These are phyloP conservation scores for Macquaria australasica DNA, from an alignment of 2,113 vertebrate genomes.

Conservation along the genomic window DNA sequence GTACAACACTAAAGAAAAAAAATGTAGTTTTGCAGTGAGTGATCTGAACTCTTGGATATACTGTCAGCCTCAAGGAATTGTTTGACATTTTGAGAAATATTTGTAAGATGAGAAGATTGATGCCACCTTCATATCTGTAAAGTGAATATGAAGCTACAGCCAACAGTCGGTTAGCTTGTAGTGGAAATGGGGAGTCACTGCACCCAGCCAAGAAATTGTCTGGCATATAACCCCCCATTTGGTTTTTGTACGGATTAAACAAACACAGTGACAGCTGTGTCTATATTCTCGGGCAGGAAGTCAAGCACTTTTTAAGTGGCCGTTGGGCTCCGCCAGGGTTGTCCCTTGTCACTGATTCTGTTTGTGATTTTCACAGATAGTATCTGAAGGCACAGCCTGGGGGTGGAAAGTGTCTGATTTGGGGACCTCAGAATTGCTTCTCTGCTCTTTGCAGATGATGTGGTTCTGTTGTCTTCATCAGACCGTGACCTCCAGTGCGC, in stretches of 20 bases:
- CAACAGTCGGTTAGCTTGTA: not conserved
- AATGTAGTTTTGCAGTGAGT: too few relatives aligned
- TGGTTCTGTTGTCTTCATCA: not conserved
- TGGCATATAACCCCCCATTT: not conserved
- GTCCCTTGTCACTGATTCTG: not conserved
- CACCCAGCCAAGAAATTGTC: not conserved
- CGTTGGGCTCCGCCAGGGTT: not conserved
- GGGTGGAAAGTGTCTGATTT: not conserved
- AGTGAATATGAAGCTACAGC: not conserved
- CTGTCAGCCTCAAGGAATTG: not conserved
- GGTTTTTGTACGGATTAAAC: not conserved
- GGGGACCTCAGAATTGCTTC: not conserved
- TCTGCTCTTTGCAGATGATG: not conserved
- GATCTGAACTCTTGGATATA: not conserved
- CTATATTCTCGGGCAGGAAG: not conserved
- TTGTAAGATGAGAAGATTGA: not conserved
- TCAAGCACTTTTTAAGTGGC: not conserved
- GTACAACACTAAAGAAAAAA: conserved; percentile 24
- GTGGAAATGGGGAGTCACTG: not conserved
- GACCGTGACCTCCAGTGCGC: not conserved
- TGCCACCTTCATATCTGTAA: too few relatives aligned
- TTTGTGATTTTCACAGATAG: not conserved
- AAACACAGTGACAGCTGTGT: not conserved
- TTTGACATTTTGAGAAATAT: conserved; percentile 4
- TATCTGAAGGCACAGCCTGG: not conserved